Evolutionary conservation across 2,797 vertebrate genomes (phyloP), one percentile per base, ranked within the genome.

Genomic region (Cyprinodon diabolis): DNA sequence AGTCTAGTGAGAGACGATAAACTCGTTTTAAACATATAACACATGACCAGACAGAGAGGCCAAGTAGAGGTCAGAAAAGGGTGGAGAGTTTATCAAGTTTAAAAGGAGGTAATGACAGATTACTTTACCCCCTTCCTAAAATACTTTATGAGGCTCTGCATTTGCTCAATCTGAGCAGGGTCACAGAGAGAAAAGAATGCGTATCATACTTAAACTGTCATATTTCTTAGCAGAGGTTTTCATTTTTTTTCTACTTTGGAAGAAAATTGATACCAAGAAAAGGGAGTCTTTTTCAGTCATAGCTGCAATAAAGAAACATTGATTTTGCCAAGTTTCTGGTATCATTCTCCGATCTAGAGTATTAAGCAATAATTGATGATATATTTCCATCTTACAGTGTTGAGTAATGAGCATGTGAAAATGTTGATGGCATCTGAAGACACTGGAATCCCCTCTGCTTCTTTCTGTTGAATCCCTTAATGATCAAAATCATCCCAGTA

Each of bases 281-380:
- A 43, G 66, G 78, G 80, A 83, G 77, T 43, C 37, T 76, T 75
- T 80, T 23, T 74, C 73, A 60, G 58, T 75, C 62, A 70, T 80
- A 73, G 79, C 80, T 86, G 83, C 66, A 49, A 49, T 69, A 78
- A 84, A 81, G 72, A 78, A 55, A 65, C 25, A 45, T 1, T 1
- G 17, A 63, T 4, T 7, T 43, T 45, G 78, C 81, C 78, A 89
- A 74, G 75, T 79, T 84, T 80, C 75, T 85, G 67, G 70, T 75
- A 74, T 83, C 76, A 35, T 54, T 55, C 56, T 66, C 55, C 3
- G 0, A 82, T 82, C 63, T 70, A 48, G n/a, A 71, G 17, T 47
- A 54, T 81, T 75, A 74, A 66, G 65, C 71, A 76, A 76, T 54
- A 0, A 73, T 60, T 37, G 10, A 71, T 72, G 30, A 37, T 60